phyloP scores from a whole-genome alignment of 2,113 vertebrate genomes.

The Xyliphius kryptos region DNA sequence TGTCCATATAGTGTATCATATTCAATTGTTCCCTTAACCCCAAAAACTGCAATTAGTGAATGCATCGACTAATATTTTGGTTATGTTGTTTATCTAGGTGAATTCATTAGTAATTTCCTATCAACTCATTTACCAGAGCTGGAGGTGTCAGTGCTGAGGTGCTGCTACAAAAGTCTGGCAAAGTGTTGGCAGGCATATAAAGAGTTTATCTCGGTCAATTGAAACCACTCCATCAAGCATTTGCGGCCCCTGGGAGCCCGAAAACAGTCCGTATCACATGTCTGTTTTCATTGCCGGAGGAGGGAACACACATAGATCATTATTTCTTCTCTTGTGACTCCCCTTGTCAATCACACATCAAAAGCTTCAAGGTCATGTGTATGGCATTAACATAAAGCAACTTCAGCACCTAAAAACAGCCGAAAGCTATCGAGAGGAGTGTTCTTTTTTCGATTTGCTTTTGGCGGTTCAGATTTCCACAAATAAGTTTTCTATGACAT shows the following conservation, averaged over 20 bases:
- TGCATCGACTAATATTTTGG: too few species aligned
- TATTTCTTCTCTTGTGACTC: slow-evolving; percentile 34
- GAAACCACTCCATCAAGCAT: slow-evolving; percentile 42
- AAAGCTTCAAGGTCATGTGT: slow-evolving; percentile 54
- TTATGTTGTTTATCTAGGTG: slow-evolving; percentile 17
- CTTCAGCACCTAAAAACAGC: slow-evolving; percentile 49
- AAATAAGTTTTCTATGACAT: slow-evolving; percentile 56
- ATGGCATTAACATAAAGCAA: slow-evolving; percentile 58
- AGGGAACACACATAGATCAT: slow-evolving; percentile 39
- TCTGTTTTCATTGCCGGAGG: slow-evolving; percentile 41
- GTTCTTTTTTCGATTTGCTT: slow-evolving; percentile 27
- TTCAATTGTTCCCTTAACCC: too few species aligned
- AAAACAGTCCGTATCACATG: slow-evolving; percentile 41
- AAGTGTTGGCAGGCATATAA: slow-evolving; percentile 44
- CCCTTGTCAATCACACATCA: slow-evolving; percentile 54
- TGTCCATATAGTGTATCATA: too few species aligned
- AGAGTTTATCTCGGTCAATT: slow-evolving; percentile 49
- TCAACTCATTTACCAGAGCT: slow-evolving; percentile 29
- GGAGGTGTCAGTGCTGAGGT: slow-evolving; percentile 17
- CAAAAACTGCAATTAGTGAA: too few species aligned
- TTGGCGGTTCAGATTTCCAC: slow-evolving; percentile 29
- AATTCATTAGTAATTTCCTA: slow-evolving; percentile 37
- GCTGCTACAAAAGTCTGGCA: slow-evolving; percentile 27
- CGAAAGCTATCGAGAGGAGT: slow-evolving; percentile 21
- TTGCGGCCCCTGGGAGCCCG: slow-evolving; percentile 32